Evolutionary conservation across 2,888 invertebrate genomes (phyloP), one percentile per base, ranked within the genome.

Genomic region (Hofmannophila pseudospretella): DNA sequence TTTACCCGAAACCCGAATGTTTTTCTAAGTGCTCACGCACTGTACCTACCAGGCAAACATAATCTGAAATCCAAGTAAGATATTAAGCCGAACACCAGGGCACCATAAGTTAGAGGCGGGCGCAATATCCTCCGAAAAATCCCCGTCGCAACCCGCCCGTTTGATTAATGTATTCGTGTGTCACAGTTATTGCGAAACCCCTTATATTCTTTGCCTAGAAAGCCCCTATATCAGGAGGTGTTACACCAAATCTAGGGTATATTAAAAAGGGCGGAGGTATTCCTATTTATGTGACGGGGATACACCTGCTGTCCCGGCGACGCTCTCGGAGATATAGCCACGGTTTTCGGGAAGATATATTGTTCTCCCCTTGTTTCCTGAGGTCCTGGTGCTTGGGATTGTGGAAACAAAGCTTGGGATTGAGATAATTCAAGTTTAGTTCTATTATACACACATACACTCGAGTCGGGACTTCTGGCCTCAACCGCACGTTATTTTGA

Each of bases 191-290:
- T 79, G 67, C 71, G 65, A 68, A 63, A 52, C 48, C 66, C 66
- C 67, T 68, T 66, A 62, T 64, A 64, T 66, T 72, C 61, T 58
- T 62, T 55, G 53, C 54, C 54, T 54, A 49, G 63, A 62, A 61
- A 66, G 64, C 67, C 65, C 69, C 68, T 71, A 70, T 67, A 69
- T 70, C 67, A 69, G 59, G 51, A 52, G 76, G 77, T 71, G 76
- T 79, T 79, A 80, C 65, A 70, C 74, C 69, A 77, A 81, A 81
- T 84, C 82, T 84, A 79, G 79, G 80, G 84, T 81, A 80, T 82
- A 82, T 82, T 82, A 82, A 82, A 84, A 81, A 79, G 75, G 78
- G 74, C 64, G 67, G 54, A 45, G 54, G 52, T 58, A 54, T 54
- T 54, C 63, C 63, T 77, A 73, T 78, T 80, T 77, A 75, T 73